Conservation (phyloP, 2,888 invertebrate genomes). For the Parelbella ahira region DNA sequence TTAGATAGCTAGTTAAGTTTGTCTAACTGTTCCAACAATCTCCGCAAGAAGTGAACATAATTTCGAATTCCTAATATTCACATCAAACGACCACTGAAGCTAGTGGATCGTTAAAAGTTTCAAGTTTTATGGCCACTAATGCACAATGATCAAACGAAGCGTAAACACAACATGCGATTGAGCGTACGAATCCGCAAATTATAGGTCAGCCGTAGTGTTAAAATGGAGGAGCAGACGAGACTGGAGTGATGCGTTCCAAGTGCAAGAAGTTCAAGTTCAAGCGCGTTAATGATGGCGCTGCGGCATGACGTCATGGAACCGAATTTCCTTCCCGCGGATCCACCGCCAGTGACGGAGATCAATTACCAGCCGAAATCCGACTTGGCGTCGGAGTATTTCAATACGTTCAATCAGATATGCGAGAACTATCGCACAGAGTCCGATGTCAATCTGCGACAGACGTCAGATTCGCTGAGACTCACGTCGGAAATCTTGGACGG, state of each 20-base stretch:
- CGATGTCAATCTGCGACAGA: constrained; percentile 58
- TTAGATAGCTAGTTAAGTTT: too few species aligned
- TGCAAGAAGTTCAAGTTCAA: constrained; percentile 53
- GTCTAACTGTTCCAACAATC: too few species aligned
- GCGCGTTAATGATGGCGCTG: constrained; percentile 49
- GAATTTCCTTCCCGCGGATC: constrained; percentile 78
- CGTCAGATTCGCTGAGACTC: constrained; percentile 61
- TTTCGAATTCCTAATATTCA: background rate
- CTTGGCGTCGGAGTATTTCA: constrained; percentile 68
- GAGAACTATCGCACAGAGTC: constrained; percentile 63
- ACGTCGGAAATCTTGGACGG: constrained; percentile 61
- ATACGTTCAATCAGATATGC: constrained; percentile 72
- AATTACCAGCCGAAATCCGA: constrained; percentile 60
- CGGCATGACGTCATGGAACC: constrained; percentile 72
- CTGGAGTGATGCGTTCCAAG: constrained; percentile 55
- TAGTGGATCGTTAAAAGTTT: constrained; percentile 3
- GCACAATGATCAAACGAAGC: constrained; percentile 21
- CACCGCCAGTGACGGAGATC: constrained; percentile 71
- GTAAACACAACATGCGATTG: constrained; percentile 28
- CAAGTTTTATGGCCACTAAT: background rate
- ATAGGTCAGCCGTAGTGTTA: constrained; percentile 15
- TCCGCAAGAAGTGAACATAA: too few species aligned
- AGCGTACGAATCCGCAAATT: background rate
- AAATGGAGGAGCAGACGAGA: constrained; percentile 46
- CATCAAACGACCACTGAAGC: background rate